Conservation (phyloP, 2,113 vertebrate species). For the Pao palembangensis region DNA sequence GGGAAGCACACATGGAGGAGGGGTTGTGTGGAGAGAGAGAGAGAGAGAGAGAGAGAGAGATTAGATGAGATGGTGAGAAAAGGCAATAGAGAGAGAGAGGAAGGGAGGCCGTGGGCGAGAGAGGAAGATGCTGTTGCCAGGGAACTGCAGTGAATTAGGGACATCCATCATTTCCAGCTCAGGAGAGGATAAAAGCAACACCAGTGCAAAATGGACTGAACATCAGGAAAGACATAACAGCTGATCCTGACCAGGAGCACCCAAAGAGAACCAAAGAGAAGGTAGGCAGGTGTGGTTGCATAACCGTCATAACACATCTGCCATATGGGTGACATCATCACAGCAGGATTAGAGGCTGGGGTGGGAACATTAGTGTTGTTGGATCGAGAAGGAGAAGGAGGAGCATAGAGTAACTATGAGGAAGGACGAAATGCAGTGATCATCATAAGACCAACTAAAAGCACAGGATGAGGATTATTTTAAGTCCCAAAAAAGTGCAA, state of each 20-base stretch:
- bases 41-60: conserved; percentile 27
- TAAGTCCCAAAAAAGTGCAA: conserved; percentile 18
- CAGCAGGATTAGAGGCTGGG: conserved; percentile 61
- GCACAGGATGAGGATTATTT: conserved; percentile 32
- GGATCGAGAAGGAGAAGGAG: conserved; percentile 23
- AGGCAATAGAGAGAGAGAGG: conserved; percentile 31
- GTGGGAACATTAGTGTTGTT: conserved; percentile 34
- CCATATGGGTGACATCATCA: conserved; percentile 59
- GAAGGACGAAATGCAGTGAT: conserved; percentile 19
- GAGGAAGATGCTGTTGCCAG: conserved; percentile 74
- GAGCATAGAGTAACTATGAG: conserved; percentile 7
- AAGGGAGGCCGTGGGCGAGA: neutral
- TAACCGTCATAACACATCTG: conserved; percentile 54
- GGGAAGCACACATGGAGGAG: conserved; percentile 42
- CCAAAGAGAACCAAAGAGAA: conserved; percentile 25
- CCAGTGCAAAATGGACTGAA: conserved; percentile 23
- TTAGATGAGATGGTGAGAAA: conserved; percentile 35
- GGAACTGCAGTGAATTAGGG: conserved; percentile 58
- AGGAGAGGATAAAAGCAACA: conserved; percentile 4
- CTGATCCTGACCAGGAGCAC: conserved; percentile 15
- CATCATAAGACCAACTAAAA: conserved; percentile 27
- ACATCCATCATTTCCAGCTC: conserved; percentile 23
- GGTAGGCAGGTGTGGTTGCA: conserved; percentile 59
- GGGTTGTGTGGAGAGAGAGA: conserved; percentile 34
- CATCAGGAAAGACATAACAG: conserved; percentile 15